Base-by-base conservation (phyloP, 1,140 invertebrate species). In the Psilanteris sp. region DNA sequence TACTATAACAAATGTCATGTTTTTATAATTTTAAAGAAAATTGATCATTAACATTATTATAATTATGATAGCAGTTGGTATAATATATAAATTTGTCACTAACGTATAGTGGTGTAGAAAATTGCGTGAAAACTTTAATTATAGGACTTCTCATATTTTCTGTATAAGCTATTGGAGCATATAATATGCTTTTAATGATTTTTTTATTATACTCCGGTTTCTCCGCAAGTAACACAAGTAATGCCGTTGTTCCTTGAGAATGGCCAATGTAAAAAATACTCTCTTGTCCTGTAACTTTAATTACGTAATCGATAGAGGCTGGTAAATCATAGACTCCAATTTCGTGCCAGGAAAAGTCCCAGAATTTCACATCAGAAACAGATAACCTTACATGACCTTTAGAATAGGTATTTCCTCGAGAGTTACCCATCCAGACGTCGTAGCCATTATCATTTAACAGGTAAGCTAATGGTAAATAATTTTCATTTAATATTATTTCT, bases 391-490 rank as follows among this genome's bases (percentile, higher is more conserved):
- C 86, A 76, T 93, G 92, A 8, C 89, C 88, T 37, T 89, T 86
- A 0, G 92, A 92, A 74, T 94, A 94, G 0, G 87, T 86, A 70
- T 93, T 94, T 7, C 93, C 93, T 67, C 93, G 88, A 26, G 90
- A 87, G 81, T 95, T 94, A 3, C 90, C 91, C 77, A 94, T 70
- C 93, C 93, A 95, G 1, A 95, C 92, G 68, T 95, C 93, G 81
- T 91, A 94, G 9, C 92, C 92, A 6, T 81, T 79, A 72, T 94
- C 91, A 0, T 90, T 89, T 3, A 93, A 80, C 3, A 90, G 80
- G 43, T 84, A 85, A 13, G 57, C 83, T 83, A 14, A 7, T 32
- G 9, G 10, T 10, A 10, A 3, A 9, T 2, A 29, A 5, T 26
- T 29, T 20, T 5, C 18, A 5, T 20, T 5, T 20, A 20, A 20